These are phyloP conservation scores for Paelopatides confundens DNA, from an alignment of 53 echinoderm and acorn worm genomes.

Conservation along the genomic window DNA sequence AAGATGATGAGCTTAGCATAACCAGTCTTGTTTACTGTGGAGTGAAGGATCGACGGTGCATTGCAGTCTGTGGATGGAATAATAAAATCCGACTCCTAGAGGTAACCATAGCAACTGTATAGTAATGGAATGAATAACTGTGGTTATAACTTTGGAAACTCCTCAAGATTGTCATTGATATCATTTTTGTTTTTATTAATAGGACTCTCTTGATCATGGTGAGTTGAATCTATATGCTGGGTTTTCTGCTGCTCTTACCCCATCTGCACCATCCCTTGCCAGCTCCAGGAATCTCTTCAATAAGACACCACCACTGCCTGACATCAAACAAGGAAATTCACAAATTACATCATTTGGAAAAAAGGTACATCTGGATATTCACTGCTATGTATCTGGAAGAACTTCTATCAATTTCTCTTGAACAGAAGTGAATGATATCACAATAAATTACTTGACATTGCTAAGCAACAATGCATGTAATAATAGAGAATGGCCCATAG, in stretches of 20 bases:
- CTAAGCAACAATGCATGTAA: no score
- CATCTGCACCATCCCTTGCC: constrained; percentile 41
- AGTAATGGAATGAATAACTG: no score
- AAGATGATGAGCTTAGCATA: constrained; percentile 81
- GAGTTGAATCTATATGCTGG: constrained; percentile 75
- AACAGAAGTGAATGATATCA: no score
- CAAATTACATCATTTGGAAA: constrained; percentile 76
- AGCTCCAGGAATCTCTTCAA: constrained; percentile 76
- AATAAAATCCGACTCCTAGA: constrained; percentile 90
- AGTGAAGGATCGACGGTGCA: constrained; percentile 72
- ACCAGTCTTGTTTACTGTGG: constrained; percentile 77
- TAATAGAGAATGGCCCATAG: no score
- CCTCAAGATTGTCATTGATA: neutral
- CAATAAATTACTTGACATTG: no score
- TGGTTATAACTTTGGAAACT: no score
- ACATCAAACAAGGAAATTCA: constrained; percentile 70
- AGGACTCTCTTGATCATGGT: constrained; percentile 82
- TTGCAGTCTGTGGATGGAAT: constrained; percentile 91
- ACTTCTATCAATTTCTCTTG: no score
- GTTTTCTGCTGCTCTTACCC: constrained; percentile 74
- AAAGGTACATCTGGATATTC: constrained; percentile 49
- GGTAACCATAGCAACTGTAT: no score
- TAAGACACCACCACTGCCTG: constrained; percentile 70
- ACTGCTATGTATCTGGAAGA: neutral
- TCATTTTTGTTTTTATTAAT: neutral